Evolutionary conservation across 2,888 invertebrate species (phyloP).

Genomic region (Crocallis elinguaria): DNA sequence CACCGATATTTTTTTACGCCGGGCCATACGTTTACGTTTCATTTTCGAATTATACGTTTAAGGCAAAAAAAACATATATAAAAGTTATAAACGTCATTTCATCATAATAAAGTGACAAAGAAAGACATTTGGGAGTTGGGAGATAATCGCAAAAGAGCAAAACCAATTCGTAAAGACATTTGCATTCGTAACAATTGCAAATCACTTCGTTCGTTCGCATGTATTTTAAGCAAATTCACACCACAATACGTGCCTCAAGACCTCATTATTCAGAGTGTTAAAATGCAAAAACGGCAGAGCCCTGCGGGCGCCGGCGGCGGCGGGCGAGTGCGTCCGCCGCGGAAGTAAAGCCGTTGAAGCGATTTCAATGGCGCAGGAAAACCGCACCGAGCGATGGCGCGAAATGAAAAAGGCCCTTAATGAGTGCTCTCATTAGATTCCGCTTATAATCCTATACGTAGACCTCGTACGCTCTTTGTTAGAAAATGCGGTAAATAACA

Average conservation of each 20-base stretch:
- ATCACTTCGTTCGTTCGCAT: constrained; percentile 29
- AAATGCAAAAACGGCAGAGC: constrained; percentile 66
- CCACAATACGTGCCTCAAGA: constrained; percentile 55
- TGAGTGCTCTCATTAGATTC: constrained; percentile 68
- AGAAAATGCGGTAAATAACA: neutral
- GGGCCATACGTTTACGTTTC: too few relatives aligned
- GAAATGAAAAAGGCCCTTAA: constrained; percentile 64
- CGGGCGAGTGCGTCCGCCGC: constrained; percentile 53
- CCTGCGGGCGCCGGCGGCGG: constrained; percentile 54
- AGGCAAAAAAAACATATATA: neutral
- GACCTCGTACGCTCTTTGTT: constrained; percentile 23
- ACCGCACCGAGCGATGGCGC: constrained; percentile 57
- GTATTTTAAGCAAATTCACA: constrained; percentile 41
- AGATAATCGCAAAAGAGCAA: constrained; percentile 9
- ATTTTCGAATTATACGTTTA: too few relatives aligned
- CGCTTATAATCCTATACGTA: constrained; percentile 43
- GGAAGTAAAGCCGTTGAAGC: constrained; percentile 63
- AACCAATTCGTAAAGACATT: constrained; percentile 21
- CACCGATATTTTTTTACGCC: too few relatives aligned
- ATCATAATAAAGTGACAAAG: constrained; percentile 3
- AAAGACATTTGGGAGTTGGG: constrained; percentile 1
- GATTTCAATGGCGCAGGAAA: constrained; percentile 69
- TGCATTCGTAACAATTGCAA: constrained; percentile 17
- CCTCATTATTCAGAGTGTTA: constrained; percentile 71
- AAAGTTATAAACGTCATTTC: too few relatives aligned